A percentile compares a stretch with the other conserved stretches of the same genome.
Conservation (phyloP, 2,888 invertebrate species). For the Gnatocerus cornutus region DNA sequence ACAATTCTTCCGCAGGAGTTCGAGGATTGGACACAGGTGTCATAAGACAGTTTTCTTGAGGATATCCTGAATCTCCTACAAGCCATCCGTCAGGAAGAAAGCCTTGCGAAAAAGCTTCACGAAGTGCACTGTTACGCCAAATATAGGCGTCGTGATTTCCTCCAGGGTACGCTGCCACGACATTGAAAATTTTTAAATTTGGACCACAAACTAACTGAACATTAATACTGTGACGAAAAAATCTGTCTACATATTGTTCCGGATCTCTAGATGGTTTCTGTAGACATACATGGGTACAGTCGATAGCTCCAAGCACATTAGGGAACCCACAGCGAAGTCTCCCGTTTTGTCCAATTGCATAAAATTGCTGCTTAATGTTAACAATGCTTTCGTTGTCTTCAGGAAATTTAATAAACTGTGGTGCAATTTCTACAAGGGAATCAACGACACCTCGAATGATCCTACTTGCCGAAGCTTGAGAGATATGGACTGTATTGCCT, state of each 20-base stretch:
- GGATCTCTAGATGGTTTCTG: conserved; percentile 7
- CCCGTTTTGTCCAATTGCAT: not conserved
- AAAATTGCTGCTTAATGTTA: conserved; percentile 4
- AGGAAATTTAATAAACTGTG: no score
- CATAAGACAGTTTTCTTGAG: conserved; percentile 1
- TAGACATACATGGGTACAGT: conserved; percentile 1
- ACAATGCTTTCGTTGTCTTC: no score
- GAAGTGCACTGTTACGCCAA: not conserved
- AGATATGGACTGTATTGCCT: not conserved
- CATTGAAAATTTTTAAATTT: conserved; percentile 3
- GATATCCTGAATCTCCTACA: conserved; percentile 3
- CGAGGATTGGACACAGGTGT: not conserved
- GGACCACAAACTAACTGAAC: conserved; percentile 13
- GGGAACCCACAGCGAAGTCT: not conserved
- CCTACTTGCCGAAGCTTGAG: conserved; percentile 5
- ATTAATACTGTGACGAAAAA: conserved; percentile 13
- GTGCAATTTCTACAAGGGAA: not conserved
- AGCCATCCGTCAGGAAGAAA: not conserved
- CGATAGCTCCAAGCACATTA: not conserved
- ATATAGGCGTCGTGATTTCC: not conserved
- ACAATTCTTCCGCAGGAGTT: not conserved
- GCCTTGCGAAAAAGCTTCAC: not conserved
- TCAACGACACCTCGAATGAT: conserved; percentile 5
- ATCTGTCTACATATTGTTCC: conserved; percentile 7
- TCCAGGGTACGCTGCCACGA: not conserved